phyloP scores from a whole-genome alignment of 2,888 invertebrate genomes.

The Calameuta pallipes region DNA sequence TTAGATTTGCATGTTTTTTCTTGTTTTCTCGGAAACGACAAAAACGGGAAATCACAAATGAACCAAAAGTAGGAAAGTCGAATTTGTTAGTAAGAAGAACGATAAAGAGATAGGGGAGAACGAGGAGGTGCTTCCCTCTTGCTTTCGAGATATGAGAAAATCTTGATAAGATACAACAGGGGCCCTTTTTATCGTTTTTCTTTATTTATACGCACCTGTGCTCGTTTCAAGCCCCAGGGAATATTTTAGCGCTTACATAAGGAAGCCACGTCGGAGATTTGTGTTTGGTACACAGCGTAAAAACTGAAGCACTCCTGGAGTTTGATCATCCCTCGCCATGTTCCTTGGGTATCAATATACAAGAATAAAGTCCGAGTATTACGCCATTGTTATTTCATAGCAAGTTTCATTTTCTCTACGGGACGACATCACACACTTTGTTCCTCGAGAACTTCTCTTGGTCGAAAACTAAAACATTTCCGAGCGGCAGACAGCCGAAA shows the following conservation, averaged over 20 bases:
- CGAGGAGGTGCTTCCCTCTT: neutral
- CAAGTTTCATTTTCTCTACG: neutral
- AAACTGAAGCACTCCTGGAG: neutral
- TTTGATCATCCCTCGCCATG: neutral
- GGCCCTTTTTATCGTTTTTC: slow-evolving; percentile 7
- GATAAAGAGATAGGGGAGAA: neutral
- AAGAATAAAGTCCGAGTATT: neutral
- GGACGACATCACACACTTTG: no score
- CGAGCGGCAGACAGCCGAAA: neutral
- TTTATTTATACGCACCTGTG: slow-evolving; percentile 13
- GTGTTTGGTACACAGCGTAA: neutral
- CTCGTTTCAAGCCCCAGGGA: neutral
- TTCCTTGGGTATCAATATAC: neutral
- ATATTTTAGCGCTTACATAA: neutral
- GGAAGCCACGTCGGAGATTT: neutral
- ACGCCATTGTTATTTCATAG: neutral
- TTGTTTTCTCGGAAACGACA: neutral
- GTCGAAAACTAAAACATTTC: neutral
- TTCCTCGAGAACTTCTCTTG: neutral
- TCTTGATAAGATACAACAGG: slow-evolving; percentile 13
- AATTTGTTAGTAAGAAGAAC: neutral
- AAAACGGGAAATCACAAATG: neutral
- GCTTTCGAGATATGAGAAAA: slow-evolving; percentile 6
- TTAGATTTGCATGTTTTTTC: neutral
- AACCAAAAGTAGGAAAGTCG: neutral